Evolutionary conservation across 2,113 vertebrate species (phyloP).

Genomic region (Zosterops borbonicus): DNA sequence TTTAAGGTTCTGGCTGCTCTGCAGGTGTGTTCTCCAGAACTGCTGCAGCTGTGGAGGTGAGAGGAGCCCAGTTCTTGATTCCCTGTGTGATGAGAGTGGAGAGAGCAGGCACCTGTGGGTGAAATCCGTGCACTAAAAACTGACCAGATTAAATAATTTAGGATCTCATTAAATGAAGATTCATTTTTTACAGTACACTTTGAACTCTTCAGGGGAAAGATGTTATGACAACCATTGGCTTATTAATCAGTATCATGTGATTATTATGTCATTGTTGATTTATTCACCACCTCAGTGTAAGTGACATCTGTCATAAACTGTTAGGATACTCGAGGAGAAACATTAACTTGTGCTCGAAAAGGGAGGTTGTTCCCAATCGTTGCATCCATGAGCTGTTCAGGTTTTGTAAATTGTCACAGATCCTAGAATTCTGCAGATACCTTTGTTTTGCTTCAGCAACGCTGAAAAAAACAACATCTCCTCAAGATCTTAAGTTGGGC

Average conservation of each 20-base stretch:
- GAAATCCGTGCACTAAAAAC: background rate
- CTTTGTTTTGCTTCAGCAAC: background rate
- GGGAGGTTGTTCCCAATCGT: background rate
- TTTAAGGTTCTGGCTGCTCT: slow-evolving; percentile 72
- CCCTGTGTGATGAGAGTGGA: background rate
- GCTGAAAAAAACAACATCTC: background rate
- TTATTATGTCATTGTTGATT: background rate
- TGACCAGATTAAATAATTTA: background rate
- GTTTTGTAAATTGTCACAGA: background rate
- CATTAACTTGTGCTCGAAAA: background rate
- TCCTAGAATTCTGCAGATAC: background rate
- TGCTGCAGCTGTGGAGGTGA: slow-evolving; percentile 78
- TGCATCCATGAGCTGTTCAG: background rate
- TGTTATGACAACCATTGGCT: background rate
- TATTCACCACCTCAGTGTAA: background rate
- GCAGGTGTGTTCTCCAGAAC: slow-evolving; percentile 75
- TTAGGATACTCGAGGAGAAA: background rate
- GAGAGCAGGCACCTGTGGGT: background rate
- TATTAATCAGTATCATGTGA: background rate
- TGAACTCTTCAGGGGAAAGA: background rate
- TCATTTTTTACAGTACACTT: background rate
- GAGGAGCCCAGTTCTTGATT: background rate
- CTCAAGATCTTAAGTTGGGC: background rate
- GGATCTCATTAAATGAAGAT: background rate
- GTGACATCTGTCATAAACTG: background rate